Conservation (phyloP, 2,797 vertebrate genomes). For the Eupleurogrammus muticus region DNA sequence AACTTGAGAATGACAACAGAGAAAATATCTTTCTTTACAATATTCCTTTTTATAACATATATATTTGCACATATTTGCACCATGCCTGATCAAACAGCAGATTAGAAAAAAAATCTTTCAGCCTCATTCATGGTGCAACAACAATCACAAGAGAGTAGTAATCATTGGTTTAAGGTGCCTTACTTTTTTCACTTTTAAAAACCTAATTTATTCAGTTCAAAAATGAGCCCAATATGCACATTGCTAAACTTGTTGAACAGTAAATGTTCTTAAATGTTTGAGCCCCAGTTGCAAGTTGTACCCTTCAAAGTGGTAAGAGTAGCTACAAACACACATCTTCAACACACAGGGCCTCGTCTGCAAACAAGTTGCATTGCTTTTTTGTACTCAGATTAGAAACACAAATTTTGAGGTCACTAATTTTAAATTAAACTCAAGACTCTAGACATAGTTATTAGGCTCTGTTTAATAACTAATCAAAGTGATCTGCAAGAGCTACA, state of each 20-base stretch:
- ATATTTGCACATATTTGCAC: not conserved
- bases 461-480: not conserved
- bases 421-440: not conserved
- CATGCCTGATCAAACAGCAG: not conserved
- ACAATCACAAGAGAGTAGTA: not conserved
- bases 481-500: constrained; percentile 34
- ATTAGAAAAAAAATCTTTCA: not conserved
- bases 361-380: not conserved
- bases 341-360: not conserved
- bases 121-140: too few species aligned
- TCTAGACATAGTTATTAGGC: not conserved
- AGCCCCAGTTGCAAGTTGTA: not conserved
- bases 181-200: not conserved
- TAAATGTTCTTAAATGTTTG: not conserved
- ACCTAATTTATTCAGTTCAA: not conserved
- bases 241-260: not conserved
- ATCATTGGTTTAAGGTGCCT: not conserved
- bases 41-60: too few species aligned
- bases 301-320: too few species aligned
- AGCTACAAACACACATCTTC: not conserved
- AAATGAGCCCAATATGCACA: not conserved
- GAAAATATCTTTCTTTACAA: too few species aligned
- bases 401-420: not conserved
- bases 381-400: not conserved
- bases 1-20: not conserved